A percentile compares a stretch with the other conserved stretches of the same genome.
These are phyloP conservation scores for Catalaphyllia jardinei DNA, from an alignment of 64 coral and sea anemone species.

Conservation along the genomic window DNA sequence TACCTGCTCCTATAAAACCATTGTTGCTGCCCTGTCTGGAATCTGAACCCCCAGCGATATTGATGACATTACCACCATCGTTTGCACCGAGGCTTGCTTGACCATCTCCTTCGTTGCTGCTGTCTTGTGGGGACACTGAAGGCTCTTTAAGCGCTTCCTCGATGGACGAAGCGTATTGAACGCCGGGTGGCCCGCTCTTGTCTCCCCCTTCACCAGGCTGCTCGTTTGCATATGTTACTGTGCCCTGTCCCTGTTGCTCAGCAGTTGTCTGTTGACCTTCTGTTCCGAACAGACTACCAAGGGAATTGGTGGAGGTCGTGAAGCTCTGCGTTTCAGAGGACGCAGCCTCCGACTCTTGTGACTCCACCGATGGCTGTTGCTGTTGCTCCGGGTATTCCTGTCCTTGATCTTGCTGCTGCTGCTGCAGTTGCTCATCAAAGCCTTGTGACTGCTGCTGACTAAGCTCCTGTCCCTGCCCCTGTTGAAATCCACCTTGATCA, in stretches of 20 bases:
- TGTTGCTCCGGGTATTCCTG: not conserved
- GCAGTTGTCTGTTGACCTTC: slow-evolving; percentile 8
- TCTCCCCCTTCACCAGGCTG: not conserved
- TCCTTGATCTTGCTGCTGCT: slow-evolving; percentile 12
- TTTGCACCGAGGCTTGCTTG: not conserved
- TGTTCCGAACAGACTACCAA: not conserved
- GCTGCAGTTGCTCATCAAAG: not conserved
- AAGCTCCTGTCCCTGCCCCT: slow-evolving; percentile 23
- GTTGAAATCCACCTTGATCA: slow-evolving; percentile 31
- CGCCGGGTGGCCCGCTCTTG: not conserved
- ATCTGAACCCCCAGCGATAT: not conserved
- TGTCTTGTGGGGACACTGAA: not conserved
- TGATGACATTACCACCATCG: not conserved
- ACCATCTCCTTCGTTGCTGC: not conserved
- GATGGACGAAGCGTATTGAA: slow-evolving; percentile 24
- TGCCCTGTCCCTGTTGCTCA: slow-evolving; percentile 8
- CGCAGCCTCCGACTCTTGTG: not conserved
- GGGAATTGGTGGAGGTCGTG: not conserved
- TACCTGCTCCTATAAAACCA: slow-evolving; percentile 25
- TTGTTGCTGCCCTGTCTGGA: not conserved
- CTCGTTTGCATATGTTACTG: not conserved
- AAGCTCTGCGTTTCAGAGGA: not conserved
- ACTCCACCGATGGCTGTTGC: not conserved
- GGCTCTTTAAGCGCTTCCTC: slow-evolving; percentile 35
- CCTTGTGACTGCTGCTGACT: slow-evolving; percentile 23